phyloP scores from a whole-genome alignment of 2,113 vertebrate genomes.

The Alosa alosa region DNA sequence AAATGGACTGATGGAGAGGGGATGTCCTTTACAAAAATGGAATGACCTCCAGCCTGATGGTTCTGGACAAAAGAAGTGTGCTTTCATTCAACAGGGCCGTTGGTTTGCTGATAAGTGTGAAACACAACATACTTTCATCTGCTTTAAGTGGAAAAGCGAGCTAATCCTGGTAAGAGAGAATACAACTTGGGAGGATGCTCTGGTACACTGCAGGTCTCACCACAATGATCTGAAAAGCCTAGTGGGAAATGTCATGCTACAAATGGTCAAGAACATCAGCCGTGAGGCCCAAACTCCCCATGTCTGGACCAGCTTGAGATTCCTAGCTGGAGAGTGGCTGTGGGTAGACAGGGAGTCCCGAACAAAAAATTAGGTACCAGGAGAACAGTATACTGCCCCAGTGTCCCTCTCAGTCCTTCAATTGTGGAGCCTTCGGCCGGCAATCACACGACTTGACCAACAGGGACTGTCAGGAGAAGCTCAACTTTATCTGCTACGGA shows the following conservation, averaged over 20 bases:
- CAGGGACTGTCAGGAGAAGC: conserved; percentile 51
- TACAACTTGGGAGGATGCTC: conserved; percentile 40
- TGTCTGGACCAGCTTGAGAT: conserved; percentile 40
- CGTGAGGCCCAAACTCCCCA: background rate
- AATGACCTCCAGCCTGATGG: background rate
- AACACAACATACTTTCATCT: accelerated
- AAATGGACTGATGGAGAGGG: conserved; percentile 34
- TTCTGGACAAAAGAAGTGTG: background rate
- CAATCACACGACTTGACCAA: background rate
- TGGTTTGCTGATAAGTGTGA: background rate
- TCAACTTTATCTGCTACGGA: conserved; percentile 53
- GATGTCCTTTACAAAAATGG: conserved; percentile 1
- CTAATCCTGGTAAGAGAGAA: conserved; percentile 31
- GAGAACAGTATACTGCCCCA: background rate
- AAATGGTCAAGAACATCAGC: background rate
- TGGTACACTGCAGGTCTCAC: conserved; percentile 21
- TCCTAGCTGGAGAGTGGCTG: conserved; percentile 31
- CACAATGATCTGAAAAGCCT: conserved; percentile 33
- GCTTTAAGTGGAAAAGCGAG: conserved; percentile 5
- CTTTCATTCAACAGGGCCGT: accelerated
- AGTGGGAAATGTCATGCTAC: background rate
- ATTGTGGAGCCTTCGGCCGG: conserved; percentile 49
- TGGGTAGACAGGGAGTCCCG: conserved; percentile 15
- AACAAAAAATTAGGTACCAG: accelerated
- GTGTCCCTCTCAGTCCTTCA: conserved; percentile 38